Conservation (phyloP, 2,888 invertebrate genomes). For the Epirrhoe alternata region DNA sequence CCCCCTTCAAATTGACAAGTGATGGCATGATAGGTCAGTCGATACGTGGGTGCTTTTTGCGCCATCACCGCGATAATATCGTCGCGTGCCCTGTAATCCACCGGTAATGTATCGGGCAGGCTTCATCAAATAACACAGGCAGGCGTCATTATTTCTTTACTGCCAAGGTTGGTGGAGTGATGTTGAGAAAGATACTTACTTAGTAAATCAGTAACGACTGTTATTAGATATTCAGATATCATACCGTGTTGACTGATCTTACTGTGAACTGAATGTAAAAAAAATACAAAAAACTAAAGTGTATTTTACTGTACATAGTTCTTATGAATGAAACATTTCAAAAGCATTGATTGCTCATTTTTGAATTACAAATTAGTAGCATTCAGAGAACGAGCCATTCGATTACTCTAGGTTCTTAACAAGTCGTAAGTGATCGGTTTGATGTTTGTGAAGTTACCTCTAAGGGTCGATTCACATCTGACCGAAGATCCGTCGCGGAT, state of each 20-base stretch:
- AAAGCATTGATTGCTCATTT: too few species aligned
- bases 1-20: slow-evolving; percentile 18
- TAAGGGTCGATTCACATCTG: too few species aligned
- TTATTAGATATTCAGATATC: not conserved
- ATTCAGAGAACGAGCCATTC: too few species aligned
- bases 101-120: slow-evolving; percentile 52
- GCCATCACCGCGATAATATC: slow-evolving; percentile 68
- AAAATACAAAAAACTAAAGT: too few species aligned
- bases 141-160: slow-evolving; percentile 17
- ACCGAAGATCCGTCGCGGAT: too few species aligned
- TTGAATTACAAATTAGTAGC: too few species aligned
- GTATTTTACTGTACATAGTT: too few species aligned
- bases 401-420: too few species aligned
- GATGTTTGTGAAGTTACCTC: too few species aligned
- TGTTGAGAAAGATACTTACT: not conserved
- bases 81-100: slow-evolving; percentile 68
- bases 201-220: not conserved
- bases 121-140: slow-evolving; percentile 47
- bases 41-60: slow-evolving; percentile 55
- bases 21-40: slow-evolving; percentile 40
- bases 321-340: too few species aligned
- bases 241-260: not conserved
- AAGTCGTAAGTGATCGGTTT: too few species aligned
- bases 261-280: too few species aligned
- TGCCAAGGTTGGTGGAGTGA: slow-evolving; percentile 3